A percentile compares a stretch with the other conserved stretches of the same genome.
Evolutionary conservation across 2,113 vertebrate genomes (phyloP).

Genomic region (Cochlearius cochlearius): DNA sequence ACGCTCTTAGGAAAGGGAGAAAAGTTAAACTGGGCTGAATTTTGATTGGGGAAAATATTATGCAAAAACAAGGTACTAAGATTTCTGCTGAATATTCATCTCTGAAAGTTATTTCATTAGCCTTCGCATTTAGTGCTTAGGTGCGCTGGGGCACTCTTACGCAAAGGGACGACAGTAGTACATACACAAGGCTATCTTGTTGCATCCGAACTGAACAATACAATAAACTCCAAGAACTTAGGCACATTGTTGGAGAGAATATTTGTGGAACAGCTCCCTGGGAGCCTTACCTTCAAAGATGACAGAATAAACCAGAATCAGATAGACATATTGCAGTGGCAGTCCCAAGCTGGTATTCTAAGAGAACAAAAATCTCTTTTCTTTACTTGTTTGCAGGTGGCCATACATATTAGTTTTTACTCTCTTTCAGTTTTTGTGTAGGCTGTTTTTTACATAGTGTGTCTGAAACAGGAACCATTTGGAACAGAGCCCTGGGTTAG

Average conservation of each 20-base stretch:
- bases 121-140: background rate
- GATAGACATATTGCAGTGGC: background rate
- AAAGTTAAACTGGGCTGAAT: background rate
- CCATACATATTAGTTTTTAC: background rate
- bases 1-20: background rate
- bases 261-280: background rate
- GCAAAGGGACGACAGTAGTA: background rate
- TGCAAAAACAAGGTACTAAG: background rate
- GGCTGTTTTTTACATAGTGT: background rate
- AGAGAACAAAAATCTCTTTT: background rate
- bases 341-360: background rate
- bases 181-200: background rate
- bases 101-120: background rate
- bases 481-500: background rate
- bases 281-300: background rate
- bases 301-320: background rate
- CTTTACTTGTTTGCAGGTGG: background rate
- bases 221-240: background rate
- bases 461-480: background rate
- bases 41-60: background rate
- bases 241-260: background rate
- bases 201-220: background rate
- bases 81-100: background rate
- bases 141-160: background rate
- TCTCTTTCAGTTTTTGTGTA: background rate